phyloP scores from a whole-genome alignment of 1,140 invertebrate genomes.

The Drosophila lini region DNA sequence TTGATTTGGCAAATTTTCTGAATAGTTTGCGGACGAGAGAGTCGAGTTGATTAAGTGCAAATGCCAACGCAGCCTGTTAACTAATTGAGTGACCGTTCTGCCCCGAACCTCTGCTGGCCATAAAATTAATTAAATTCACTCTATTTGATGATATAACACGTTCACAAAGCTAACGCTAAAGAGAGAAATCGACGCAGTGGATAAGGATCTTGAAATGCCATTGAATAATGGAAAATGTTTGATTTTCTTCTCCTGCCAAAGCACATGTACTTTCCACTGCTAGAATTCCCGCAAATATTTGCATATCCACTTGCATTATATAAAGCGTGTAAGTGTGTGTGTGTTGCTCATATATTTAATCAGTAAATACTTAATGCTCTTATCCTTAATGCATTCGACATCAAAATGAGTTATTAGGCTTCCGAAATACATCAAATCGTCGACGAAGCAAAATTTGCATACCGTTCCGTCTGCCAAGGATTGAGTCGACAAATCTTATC shows the following conservation, averaged over 20 bases:
- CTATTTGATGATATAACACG: conserved; percentile 60
- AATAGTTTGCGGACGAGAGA: conserved; percentile 14
- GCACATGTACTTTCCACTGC: conserved; percentile 35
- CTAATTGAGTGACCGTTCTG: conserved; percentile 58
- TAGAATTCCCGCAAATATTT: conserved; percentile 63
- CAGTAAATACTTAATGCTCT: conserved; percentile 67
- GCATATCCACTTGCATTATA: conserved; percentile 25
- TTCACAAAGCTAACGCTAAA: background rate
- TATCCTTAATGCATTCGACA: conserved; percentile 53
- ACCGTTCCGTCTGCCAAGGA: no score
- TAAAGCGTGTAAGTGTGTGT: conserved; percentile 3
- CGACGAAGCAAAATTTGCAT: conserved; percentile 1
- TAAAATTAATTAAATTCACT: conserved; percentile 76
- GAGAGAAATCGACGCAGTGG: conserved; percentile 16
- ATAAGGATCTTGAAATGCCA: conserved; percentile 28
- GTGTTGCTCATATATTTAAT: conserved; percentile 19
- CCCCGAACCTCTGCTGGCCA: conserved; percentile 12
- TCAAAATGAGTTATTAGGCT: conserved; percentile 43
- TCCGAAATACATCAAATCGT: conserved; percentile 26
- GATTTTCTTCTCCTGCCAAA: conserved; percentile 27
- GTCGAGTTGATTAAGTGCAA: conserved; percentile 61
- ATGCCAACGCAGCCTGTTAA: conserved; percentile 64
- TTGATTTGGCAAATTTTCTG: conserved; percentile 56
- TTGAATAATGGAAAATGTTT: conserved; percentile 73
- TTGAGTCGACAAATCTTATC: background rate